A percentile compares a stretch with the other conserved stretches of the same genome.
phyloP scores from a whole-genome alignment of 2,797 vertebrate genomes.

The Sylvilagus floridanus region DNA sequence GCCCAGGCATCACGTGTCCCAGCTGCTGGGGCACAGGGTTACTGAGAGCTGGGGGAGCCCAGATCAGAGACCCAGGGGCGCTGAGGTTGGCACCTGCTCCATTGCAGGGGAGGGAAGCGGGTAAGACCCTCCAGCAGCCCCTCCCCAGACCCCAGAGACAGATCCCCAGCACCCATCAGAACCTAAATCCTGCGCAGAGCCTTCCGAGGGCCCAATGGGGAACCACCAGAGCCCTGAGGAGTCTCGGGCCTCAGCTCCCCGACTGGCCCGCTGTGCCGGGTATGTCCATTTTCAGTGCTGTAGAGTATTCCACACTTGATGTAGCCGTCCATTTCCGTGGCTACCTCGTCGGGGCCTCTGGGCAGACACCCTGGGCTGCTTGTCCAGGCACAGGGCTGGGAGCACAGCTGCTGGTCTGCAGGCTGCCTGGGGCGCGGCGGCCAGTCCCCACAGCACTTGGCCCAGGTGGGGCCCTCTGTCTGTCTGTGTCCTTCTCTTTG shows the following conservation, averaged over 20 bases:
- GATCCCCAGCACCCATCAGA: background rate
- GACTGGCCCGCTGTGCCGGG: background rate
- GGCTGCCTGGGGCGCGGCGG: accelerated
- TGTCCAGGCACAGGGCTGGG: background rate
- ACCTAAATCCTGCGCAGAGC: background rate
- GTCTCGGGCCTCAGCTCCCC: background rate
- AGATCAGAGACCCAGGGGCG: background rate
- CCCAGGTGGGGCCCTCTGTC: background rate
- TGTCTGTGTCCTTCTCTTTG: background rate
- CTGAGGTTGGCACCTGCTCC: background rate
- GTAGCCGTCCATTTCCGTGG: too few species aligned
- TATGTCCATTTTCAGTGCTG: background rate
- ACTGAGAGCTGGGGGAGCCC: background rate
- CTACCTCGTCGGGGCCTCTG: background rate
- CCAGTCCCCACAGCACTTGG: too few species aligned
- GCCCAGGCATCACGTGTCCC: background rate
- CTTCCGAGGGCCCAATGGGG: background rate
- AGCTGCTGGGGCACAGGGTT: background rate
- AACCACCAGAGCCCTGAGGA: background rate
- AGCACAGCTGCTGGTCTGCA: background rate
- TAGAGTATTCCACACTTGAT: background rate
- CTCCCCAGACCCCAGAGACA: background rate
- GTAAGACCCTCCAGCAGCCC: background rate
- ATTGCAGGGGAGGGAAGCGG: too few species aligned
- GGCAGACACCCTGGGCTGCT: background rate